These are phyloP conservation scores for Pachymerium ferrugineum DNA, from an alignment of 2,888 invertebrate species.

Conservation along the genomic window DNA sequence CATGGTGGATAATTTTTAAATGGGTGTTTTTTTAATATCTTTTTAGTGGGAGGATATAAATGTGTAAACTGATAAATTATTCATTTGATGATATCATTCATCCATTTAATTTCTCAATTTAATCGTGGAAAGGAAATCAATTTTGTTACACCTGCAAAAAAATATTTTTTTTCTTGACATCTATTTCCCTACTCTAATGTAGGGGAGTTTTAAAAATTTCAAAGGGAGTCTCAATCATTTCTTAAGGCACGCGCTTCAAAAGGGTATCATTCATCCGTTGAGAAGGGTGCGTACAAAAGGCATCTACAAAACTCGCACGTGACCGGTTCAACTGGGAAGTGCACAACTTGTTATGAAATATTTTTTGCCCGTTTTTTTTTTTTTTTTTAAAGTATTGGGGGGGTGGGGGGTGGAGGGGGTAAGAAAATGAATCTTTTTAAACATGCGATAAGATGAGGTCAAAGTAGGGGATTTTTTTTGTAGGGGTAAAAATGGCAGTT, in stretches of 20 bases:
- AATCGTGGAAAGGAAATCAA: no score
- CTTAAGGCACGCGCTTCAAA: not conserved
- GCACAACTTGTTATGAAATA: conserved; percentile 7
- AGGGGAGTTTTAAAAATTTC: not conserved
- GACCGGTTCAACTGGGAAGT: not conserved
- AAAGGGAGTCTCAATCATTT: not conserved
- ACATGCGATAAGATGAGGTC: conserved; percentile 5
- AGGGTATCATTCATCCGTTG: not conserved
- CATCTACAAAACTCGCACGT: not conserved
- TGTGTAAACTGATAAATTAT: not conserved
- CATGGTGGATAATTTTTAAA: not conserved
- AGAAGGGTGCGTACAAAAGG: not conserved
- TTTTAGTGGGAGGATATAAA: no score
- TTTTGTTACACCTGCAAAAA: no score
- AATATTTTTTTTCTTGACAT: no score
- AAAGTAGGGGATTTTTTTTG: conserved; percentile 1
- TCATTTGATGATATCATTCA: no score
- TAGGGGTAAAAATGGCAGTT: conserved; percentile 1
- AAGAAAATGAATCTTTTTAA: conserved; percentile 4
- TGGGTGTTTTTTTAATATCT: not conserved
- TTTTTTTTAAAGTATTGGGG: conserved; percentile 1
- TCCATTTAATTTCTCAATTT: no score
- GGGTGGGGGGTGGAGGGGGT: not conserved
- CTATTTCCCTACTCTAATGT: no score
- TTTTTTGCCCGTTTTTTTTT: not conserved